Conservation (phyloP, 2,888 invertebrate genomes). For the Aspidapion aeneum region DNA sequence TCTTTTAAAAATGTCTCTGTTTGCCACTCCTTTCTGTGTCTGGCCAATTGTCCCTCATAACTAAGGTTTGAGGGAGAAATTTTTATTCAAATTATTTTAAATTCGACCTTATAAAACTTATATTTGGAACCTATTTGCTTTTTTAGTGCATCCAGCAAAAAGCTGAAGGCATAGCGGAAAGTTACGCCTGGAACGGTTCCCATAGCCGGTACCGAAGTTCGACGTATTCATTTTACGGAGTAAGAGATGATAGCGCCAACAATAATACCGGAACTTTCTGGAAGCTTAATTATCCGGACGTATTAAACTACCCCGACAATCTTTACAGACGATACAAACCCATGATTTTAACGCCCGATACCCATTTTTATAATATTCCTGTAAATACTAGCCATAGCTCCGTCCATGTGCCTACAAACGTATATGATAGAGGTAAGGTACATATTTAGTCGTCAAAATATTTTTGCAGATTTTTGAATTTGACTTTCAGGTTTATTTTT, state of each 20-base stretch:
- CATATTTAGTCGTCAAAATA: neutral
- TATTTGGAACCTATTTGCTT: too few relatives aligned
- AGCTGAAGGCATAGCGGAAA: slow-evolving; percentile 67
- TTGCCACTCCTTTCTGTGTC: too few relatives aligned
- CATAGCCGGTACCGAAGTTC: slow-evolving; percentile 71
- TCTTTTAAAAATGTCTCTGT: too few relatives aligned
- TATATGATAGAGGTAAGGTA: slow-evolving; percentile 73
- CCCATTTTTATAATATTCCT: slow-evolving; percentile 81
- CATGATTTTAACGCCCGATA: slow-evolving; percentile 64
- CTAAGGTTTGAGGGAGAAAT: too few relatives aligned
- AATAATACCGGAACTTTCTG: too few relatives aligned
- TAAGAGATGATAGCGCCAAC: slow-evolving; percentile 40
- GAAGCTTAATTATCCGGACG: neutral
- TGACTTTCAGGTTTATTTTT: too few relatives aligned
- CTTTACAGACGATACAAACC: neutral
- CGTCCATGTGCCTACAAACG: slow-evolving; percentile 92
- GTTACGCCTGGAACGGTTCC: slow-evolving; percentile 47
- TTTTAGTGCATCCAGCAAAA: slow-evolving; percentile 70
- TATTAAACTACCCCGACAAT: neutral
- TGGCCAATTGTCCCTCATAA: too few relatives aligned
- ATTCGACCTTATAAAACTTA: too few relatives aligned
- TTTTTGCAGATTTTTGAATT: too few relatives aligned
- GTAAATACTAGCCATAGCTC: slow-evolving; percentile 79
- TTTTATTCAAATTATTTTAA: too few relatives aligned
- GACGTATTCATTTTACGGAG: slow-evolving; percentile 62